Base-by-base conservation (phyloP, 1,140 invertebrate genomes). In the Hypothenemus hampei region DNA sequence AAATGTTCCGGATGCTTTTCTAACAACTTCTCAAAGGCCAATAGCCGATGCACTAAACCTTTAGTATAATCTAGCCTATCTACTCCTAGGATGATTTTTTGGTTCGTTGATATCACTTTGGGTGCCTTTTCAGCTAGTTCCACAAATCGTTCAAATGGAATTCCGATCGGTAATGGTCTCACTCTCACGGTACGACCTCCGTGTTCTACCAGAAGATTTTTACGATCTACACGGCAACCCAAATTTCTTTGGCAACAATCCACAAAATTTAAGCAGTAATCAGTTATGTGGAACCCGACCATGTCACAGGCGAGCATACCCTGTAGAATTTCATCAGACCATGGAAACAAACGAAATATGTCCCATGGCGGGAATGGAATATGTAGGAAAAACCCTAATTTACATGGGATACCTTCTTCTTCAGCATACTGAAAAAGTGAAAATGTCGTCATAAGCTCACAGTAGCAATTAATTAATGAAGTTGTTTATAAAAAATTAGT, bases 351-450 rank as follows among this genome's bases (percentile, higher is more conserved):
- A 45, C 91, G 76, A 72, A 92, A 91, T 41, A 93, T 91, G 64
- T 94, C 91, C 89, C 89, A 93, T 1, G 90, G 86, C 16, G 91
- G 91, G 69, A 93, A 93, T 0, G 91, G 91, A 68, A 94, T 94
- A 70, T 95, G 91, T 26, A 93, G 74, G 71, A 95, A 95, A 73
- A 93, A 94, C 10, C 87, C 89, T 44, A 94, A 72, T 67, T 91
- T 91, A 59, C 85, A 84, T 48, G 78, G 78, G 4, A 92, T 75
- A 43, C 83, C 80, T 62, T 86, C 84, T 61, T 91, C 87, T 61
- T 91, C 88, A 8, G 85, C 85, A 4, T 78, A 76, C 75, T 84
- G 73, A 11, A 35, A 21, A 48, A 35, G 16, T 37, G 35, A 29
- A 6, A n/a, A 2, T 3, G 18, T 15, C 35, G 8, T 16, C n/a